These are phyloP conservation scores for Muntiacus reevesi DNA, from an alignment of 2,113 vertebrate genomes.

Conservation along the genomic window DNA sequence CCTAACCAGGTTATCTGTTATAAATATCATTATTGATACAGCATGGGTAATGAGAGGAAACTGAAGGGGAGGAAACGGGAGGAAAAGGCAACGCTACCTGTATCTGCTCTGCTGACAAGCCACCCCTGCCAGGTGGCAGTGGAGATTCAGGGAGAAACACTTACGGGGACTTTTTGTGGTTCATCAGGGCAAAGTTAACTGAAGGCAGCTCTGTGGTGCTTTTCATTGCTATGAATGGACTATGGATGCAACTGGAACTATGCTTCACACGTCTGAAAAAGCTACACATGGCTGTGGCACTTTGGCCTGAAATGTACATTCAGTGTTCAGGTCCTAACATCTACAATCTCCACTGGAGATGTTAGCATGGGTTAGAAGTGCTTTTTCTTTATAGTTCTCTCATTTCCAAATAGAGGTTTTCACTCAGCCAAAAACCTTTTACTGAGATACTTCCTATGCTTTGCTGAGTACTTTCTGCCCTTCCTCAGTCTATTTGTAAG, in stretches of 20 bases:
- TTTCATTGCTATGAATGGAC: neutral
- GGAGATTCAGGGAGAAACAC: neutral
- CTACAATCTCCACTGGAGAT: neutral
- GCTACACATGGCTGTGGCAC: neutral
- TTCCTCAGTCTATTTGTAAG: neutral
- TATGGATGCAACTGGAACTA: neutral
- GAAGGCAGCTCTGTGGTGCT: neutral
- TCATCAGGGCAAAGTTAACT: neutral
- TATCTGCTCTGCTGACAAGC: neutral
- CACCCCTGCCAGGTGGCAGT: neutral
- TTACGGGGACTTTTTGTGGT: neutral
- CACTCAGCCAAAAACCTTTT: neutral
- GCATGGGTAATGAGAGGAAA: neutral
- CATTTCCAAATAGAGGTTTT: neutral
- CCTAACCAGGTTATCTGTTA: neutral
- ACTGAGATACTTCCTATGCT: neutral
- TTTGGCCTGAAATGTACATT: neutral
- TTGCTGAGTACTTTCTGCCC: neutral
- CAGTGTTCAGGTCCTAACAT: neutral
- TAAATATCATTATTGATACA: neutral
- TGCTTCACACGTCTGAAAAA: neutral
- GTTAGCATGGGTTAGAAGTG: neutral
- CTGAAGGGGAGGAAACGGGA: neutral
- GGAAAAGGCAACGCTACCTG: neutral
- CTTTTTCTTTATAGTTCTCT: neutral